A percentile compares a stretch with the other conserved stretches of the same genome.
These are phyloP conservation scores for Morpho deidamia DNA, from an alignment of 2,888 invertebrate genomes.

Conservation along the genomic window DNA sequence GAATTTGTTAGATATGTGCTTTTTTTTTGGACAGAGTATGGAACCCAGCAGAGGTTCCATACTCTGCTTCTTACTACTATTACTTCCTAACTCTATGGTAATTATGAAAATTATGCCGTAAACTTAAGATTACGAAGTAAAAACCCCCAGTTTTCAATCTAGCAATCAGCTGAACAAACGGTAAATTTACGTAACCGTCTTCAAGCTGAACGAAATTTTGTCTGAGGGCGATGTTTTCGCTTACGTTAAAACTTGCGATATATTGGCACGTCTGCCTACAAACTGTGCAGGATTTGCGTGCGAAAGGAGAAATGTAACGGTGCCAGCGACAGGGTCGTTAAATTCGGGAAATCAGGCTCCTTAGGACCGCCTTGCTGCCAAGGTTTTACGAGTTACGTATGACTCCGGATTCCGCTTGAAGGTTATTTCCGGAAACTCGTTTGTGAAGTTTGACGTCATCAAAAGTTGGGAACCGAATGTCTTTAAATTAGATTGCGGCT, in stretches of 20 bases:
- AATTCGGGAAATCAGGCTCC: constrained; percentile 53
- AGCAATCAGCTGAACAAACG: constrained; percentile 65
- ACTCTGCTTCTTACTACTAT: too few species aligned
- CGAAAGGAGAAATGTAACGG: constrained; percentile 60
- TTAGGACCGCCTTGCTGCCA: constrained; percentile 45
- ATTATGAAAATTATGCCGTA: constrained; percentile 22
- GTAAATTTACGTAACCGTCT: constrained; percentile 58
- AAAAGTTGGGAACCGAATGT: constrained; percentile 44
- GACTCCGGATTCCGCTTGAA: constrained; percentile 55
- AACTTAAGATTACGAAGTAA: constrained; percentile 45
- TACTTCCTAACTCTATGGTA: too few species aligned
- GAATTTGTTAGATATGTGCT: too few species aligned
- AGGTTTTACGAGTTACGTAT: constrained; percentile 68
- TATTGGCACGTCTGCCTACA: constrained; percentile 51
- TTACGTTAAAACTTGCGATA: constrained; percentile 48
- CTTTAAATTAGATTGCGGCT: constrained; percentile 39
- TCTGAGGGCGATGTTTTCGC: constrained; percentile 44
- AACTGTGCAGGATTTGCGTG: constrained; percentile 57
- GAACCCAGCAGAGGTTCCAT: too few species aligned
- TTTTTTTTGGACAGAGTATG: too few species aligned
- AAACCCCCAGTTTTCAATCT: constrained; percentile 55
- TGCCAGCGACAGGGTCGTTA: constrained; percentile 59
- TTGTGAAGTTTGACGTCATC: constrained; percentile 63
- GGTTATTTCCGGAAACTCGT: constrained; percentile 58
- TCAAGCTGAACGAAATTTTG: constrained; percentile 46